Percentiles rank a stretch among this genome's conserved stretches.
phyloP scores from a whole-genome alignment of 2,888 invertebrate species.

The Notodonta dromedarius region DNA sequence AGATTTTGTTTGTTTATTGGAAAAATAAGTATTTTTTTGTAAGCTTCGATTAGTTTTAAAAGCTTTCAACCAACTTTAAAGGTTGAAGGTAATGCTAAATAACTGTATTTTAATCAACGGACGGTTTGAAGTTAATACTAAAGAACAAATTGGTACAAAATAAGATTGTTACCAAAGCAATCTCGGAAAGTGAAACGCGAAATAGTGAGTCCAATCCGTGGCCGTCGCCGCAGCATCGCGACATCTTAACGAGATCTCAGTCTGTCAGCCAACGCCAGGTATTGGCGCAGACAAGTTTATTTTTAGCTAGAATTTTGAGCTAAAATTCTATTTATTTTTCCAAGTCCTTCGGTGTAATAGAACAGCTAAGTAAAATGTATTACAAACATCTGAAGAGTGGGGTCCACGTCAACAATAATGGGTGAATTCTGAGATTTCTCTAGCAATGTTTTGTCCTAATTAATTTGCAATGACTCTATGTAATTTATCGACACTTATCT shows the following conservation, averaged over 20 bases:
- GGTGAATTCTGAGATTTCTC: too few relatives aligned
- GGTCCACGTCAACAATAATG: too few relatives aligned
- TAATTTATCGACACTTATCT: not conserved
- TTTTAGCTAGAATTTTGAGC: not conserved
- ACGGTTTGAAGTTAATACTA: not conserved
- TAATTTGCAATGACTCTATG: not conserved
- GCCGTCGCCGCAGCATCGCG: conserved; percentile 17
- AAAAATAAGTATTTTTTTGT: too few relatives aligned
- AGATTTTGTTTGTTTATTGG: too few relatives aligned
- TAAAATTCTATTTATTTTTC: not conserved
- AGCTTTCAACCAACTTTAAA: too few relatives aligned
- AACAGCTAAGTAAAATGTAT: too few relatives aligned
- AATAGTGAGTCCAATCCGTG: not conserved
- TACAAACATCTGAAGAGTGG: too few relatives aligned
- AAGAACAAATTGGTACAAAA: not conserved
- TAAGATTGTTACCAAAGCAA: not conserved
- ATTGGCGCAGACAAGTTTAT: conserved; percentile 6
- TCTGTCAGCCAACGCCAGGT: conserved; percentile 29
- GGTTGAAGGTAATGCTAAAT: too few relatives aligned
- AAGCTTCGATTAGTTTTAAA: too few relatives aligned
- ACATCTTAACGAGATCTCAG: conserved; percentile 60
- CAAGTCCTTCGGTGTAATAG: not conserved
- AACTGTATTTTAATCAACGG: not conserved
- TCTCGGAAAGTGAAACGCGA: conserved; percentile 1
- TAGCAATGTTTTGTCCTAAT: too few relatives aligned